Evolutionary conservation across 2,888 invertebrate species (phyloP).

Genomic region (Apotomis turbidana): DNA sequence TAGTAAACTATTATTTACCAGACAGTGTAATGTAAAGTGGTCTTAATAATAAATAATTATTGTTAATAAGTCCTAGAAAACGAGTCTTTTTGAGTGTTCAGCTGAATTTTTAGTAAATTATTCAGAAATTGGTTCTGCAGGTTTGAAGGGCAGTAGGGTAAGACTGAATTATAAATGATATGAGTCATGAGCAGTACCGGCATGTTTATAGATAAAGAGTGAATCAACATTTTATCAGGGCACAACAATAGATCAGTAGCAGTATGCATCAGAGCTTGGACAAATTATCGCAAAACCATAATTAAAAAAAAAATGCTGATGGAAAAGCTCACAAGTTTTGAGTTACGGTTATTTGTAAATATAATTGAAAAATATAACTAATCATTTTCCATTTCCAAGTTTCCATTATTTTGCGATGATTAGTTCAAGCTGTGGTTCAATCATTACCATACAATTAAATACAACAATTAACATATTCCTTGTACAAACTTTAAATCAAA

Average conservation of each 20-base stretch:
- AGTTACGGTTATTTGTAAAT: too few relatives aligned
- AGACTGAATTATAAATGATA: conserved; percentile 37
- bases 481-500: conserved; percentile 77
- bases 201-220: conserved; percentile 32
- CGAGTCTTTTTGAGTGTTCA: not conserved
- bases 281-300: too few relatives aligned
- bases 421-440: not conserved
- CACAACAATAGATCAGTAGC: conserved; percentile 18
- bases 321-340: too few relatives aligned
- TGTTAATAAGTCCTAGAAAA: conserved; percentile 5
- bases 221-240: conserved; percentile 18
- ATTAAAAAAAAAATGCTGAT: too few relatives aligned
- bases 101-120: conserved; percentile 2
- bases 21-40: conserved; percentile 2
- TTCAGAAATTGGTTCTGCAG: not conserved
- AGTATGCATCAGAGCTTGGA: too few relatives aligned
- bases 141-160: conserved; percentile 29
- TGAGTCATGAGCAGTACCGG: conserved; percentile 25
- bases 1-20: not conserved
- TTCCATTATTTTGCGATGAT: too few relatives aligned
- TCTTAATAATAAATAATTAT: conserved; percentile 2
- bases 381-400: too few relatives aligned
- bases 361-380: too few relatives aligned
- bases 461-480: conserved; percentile 42
- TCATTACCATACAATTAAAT: conserved; percentile 34